phyloP scores from a whole-genome alignment of 2,797 vertebrate species.

The Lagocephalus sceleratus region DNA sequence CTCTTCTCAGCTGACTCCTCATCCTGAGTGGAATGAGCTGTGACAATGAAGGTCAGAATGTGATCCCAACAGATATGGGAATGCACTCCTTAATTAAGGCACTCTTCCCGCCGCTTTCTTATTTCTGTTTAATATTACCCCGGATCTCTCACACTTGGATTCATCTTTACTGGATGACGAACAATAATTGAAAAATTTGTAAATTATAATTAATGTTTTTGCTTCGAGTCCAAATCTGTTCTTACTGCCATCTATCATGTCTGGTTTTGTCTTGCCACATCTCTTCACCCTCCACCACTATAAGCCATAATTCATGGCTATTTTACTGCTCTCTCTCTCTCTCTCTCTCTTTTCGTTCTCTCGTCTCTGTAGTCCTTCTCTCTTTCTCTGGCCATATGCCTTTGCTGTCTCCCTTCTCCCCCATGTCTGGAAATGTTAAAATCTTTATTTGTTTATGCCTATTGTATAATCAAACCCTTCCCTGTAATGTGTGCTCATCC shows the following conservation, averaged over 20 bases:
- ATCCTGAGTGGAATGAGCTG: conserved; percentile 63
- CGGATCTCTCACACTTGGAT: conserved; percentile 36
- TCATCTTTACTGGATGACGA: conserved; percentile 40
- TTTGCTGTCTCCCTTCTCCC: background rate
- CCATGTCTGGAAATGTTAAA: too few species aligned
- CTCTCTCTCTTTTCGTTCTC: background rate
- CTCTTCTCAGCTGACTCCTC: too few species aligned
- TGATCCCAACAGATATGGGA: conserved; percentile 60
- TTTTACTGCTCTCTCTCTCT: conserved; percentile 20
- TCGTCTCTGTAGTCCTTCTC: background rate
- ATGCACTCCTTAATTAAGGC: conserved; percentile 68
- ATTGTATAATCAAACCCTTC: too few species aligned
- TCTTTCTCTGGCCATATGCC: conserved; percentile 10
- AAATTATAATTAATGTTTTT: conserved; percentile 56
- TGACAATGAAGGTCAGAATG: conserved; percentile 68
- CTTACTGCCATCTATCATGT: conserved; percentile 47
- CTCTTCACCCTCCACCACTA: conserved; percentile 23
- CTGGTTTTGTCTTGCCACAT: conserved; percentile 15
- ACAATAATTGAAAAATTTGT: conserved; percentile 60
- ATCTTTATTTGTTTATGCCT: too few species aligned
- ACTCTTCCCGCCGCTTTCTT: conserved; percentile 37
- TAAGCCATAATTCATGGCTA: conserved; percentile 21
- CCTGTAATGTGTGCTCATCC: background rate
- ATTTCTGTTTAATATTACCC: conserved; percentile 35
- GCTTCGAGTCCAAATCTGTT: conserved; percentile 45